These are phyloP conservation scores for Mesoligia furuncula DNA, from an alignment of 2,888 invertebrate species.

Conservation along the genomic window DNA sequence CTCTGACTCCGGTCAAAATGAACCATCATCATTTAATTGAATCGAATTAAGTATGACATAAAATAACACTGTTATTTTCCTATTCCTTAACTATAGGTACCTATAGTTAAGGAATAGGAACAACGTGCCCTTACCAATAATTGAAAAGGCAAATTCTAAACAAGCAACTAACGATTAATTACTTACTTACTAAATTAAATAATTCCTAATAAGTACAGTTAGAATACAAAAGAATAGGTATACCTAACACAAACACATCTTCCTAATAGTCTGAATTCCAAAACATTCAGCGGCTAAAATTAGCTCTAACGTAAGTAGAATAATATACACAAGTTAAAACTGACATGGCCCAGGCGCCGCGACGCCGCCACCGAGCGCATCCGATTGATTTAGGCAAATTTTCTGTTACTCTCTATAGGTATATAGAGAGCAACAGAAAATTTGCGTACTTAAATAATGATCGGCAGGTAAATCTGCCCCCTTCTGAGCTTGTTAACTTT, in stretches of 20 bases:
- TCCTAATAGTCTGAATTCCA: neutral
- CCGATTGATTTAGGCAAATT: neutral
- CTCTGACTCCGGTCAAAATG: neutral
- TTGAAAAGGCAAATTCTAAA: neutral
- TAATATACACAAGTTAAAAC: neutral
- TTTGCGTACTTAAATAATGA: neutral
- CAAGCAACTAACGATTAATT: neutral
- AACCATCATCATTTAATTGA: neutral
- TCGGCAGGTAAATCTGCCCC: neutral
- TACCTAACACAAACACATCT: neutral
- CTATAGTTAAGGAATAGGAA: too few species aligned
- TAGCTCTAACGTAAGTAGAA: neutral
- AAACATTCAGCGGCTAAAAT: constrained; percentile 19
- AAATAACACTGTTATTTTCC: neutral
- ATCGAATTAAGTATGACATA: neutral
- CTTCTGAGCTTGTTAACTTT: neutral
- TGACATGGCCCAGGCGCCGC: constrained; percentile 5
- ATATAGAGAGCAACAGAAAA: neutral
- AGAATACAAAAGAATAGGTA: neutral
- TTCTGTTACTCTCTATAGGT: too few species aligned
- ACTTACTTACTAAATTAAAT: neutral
- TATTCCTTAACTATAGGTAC: neutral
- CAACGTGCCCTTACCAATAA: too few species aligned
- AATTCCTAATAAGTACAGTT: neutral
- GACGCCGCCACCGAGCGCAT: neutral